These are phyloP conservation scores for Puffinus mauretanicus DNA, from an alignment of 2,113 vertebrate genomes.

Conservation along the genomic window DNA sequence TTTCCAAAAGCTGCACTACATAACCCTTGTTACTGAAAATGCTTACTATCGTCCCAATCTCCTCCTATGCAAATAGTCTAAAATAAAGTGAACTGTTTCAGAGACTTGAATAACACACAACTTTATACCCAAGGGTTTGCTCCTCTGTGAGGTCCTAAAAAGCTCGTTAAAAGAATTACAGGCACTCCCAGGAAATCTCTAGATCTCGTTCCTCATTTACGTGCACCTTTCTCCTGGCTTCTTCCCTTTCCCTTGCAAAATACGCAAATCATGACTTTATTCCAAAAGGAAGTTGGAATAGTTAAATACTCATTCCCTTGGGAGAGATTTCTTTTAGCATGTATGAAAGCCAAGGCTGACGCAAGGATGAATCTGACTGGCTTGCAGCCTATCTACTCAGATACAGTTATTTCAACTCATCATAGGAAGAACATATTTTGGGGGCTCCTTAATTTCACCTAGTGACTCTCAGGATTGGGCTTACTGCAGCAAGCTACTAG, in stretches of 20 bases:
- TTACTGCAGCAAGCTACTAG: neutral
- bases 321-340: neutral
- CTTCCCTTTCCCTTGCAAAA: neutral
- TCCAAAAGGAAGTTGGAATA: conserved; percentile 41
- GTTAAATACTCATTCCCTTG: neutral
- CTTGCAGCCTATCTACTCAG: neutral
- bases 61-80: neutral
- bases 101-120: neutral
- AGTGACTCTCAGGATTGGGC: neutral
- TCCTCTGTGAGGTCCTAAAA: neutral
- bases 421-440: neutral
- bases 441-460: neutral
- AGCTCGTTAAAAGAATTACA: neutral
- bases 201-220: neutral
- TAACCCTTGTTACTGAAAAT: neutral
- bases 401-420: neutral
- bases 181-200: conserved; percentile 3
- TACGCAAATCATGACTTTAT: neutral
- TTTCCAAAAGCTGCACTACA: neutral
- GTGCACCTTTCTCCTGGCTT: neutral
- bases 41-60: neutral
- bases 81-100: neutral
- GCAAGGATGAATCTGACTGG: neutral
- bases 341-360: neutral
- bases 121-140: neutral